These are phyloP conservation scores for Achroia grisella DNA, from an alignment of 1,140 invertebrate species.

Conservation along the genomic window DNA sequence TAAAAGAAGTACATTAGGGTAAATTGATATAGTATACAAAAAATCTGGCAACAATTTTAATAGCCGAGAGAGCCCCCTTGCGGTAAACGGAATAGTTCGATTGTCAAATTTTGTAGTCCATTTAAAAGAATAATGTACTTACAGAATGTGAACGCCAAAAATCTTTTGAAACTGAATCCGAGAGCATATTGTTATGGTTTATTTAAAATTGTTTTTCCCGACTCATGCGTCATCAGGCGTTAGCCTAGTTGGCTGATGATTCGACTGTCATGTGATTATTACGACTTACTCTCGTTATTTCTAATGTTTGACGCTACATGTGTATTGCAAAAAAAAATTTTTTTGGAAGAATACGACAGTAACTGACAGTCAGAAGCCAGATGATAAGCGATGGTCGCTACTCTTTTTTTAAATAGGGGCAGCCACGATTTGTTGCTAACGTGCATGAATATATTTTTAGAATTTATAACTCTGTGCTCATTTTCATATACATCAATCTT, in stretches of 20 bases:
- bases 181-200: constrained; percentile 48
- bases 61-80: not conserved
- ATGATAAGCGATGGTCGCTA: too few species aligned
- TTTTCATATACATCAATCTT: too few species aligned
- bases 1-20: too few species aligned
- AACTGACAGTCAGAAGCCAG: too few species aligned
- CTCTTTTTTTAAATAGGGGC: too few species aligned
- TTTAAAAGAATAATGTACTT: constrained; percentile 42
- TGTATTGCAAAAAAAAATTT: too few species aligned
- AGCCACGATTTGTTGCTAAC: too few species aligned
- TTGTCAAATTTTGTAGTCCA: constrained; percentile 20
- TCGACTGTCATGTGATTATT: constrained; percentile 49
- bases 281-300: too few species aligned
- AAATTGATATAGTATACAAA: not conserved
- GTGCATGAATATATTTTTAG: too few species aligned
- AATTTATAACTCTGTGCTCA: too few species aligned
- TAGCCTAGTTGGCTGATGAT: constrained; percentile 41
- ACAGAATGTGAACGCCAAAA: constrained; percentile 20
- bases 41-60: constrained; percentile 1
- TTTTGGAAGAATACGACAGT: too few species aligned
- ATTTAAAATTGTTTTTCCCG: constrained; percentile 54
- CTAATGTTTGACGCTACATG: too few species aligned
- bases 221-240: constrained; percentile 42
- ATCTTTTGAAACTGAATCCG: constrained; percentile 39
- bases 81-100: constrained; percentile 15